Evolutionary conservation across 2,797 vertebrate genomes (phyloP).

Genomic region (Ambastaia sidthimunki): DNA sequence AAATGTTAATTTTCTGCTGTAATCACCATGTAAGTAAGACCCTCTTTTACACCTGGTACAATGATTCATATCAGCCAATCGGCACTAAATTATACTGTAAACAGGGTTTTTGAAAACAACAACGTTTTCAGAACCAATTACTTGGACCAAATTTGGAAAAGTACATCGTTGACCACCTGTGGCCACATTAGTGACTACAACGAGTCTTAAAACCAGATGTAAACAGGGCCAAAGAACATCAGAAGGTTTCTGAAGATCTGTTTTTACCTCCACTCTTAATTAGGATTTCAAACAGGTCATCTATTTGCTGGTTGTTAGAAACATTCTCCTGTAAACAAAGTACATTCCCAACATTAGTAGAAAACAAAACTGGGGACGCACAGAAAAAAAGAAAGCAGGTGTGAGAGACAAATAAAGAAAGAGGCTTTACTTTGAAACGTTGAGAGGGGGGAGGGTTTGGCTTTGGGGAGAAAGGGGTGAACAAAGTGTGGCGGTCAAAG

Average conservation of each 20-base stretch:
- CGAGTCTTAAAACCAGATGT: not conserved
- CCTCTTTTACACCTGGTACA: too few species aligned
- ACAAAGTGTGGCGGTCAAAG: conserved; percentile 81
- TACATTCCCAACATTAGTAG: conserved; percentile 12
- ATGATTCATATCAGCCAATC: not conserved
- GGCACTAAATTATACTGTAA: not conserved
- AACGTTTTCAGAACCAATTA: not conserved
- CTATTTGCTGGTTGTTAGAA: conserved; percentile 89
- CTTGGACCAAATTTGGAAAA: not conserved
- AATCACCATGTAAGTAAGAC: too few species aligned
- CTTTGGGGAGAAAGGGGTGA: conserved; percentile 82
- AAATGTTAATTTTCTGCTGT: not conserved
- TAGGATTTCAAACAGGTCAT: conserved; percentile 94
- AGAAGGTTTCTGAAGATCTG: not conserved
- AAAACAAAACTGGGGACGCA: not conserved
- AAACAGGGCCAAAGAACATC: not conserved
- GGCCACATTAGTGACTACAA: not conserved
- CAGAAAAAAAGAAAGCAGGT: conserved; percentile 9
- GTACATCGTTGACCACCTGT: not conserved
- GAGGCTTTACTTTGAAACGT: conserved; percentile 76
- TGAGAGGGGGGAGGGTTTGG: conserved; percentile 64
- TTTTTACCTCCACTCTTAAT: conserved; percentile 92
- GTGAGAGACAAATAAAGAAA: conserved; percentile 21
- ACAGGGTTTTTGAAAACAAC: not conserved
- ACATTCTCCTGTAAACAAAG: conserved; percentile 80